Percentiles rank a stretch among this genome's conserved stretches.
Evolutionary conservation across 2,113 vertebrate genomes (phyloP).

Genomic region (Cynopterus brachyotis): DNA sequence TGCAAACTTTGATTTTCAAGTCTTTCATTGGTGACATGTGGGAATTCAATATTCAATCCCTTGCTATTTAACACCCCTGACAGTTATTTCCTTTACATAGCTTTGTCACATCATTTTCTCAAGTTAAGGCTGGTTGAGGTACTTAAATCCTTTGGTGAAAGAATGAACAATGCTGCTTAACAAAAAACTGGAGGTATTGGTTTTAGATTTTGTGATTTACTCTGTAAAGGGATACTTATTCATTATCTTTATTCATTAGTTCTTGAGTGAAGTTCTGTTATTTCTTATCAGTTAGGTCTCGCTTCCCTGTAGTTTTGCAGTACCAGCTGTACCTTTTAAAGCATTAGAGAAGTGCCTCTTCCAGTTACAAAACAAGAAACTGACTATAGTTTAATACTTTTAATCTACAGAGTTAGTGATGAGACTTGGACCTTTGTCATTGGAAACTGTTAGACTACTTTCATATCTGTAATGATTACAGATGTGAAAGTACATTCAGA

Average conservation of each 20-base stretch:
- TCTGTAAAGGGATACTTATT: not conserved
- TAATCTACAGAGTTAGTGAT: not conserved
- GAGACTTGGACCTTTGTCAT: not conserved
- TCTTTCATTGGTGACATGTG: conserved; percentile 16
- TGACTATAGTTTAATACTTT: conserved; percentile 14
- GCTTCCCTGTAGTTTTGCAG: conserved; percentile 16
- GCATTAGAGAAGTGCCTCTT: not conserved
- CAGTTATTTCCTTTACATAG: conserved; percentile 30
- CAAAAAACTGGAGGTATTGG: not conserved
- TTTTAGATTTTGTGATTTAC: conserved; percentile 41
- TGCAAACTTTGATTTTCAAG: conserved; percentile 42
- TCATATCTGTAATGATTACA: not conserved
- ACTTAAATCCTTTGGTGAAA: conserved; percentile 27
- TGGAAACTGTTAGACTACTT: not conserved
- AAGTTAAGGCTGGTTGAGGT: conserved; percentile 34
- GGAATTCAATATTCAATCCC: conserved; percentile 12
- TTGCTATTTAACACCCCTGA: conserved; percentile 25
- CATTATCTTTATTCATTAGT: not conserved
- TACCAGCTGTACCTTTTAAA: not conserved
- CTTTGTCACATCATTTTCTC: conserved; percentile 47
- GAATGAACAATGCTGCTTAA: not conserved
- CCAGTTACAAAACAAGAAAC: conserved; percentile 24
- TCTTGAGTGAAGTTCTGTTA: not conserved
- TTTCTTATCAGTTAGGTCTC: not conserved
- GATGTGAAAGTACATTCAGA: conserved; percentile 5